Evolutionary conservation across 2,888 invertebrate genomes (phyloP).

Genomic region (Octodonta nipae): DNA sequence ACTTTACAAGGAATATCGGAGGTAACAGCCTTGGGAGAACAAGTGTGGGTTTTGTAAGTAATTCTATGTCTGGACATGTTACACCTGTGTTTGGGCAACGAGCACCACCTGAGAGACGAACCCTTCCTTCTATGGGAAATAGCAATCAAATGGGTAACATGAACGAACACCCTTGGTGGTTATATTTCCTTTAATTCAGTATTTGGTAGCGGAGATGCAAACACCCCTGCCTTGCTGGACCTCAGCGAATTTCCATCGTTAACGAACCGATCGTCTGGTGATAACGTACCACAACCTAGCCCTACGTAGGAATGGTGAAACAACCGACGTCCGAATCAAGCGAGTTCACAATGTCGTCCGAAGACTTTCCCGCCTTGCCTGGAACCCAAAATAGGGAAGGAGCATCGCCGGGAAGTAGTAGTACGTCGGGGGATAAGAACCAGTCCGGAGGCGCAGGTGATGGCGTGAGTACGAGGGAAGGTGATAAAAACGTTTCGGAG

Average conservation of each 20-base stretch:
- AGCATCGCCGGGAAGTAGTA: conserved; percentile 45
- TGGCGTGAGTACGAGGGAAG: too few relatives aligned
- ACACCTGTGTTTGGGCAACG: conserved; percentile 71
- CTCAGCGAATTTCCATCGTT: conserved; percentile 86
- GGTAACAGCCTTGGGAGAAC: conserved; percentile 57
- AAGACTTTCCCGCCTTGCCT: conserved; percentile 98
- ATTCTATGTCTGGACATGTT: conserved; percentile 61
- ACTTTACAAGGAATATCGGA: conserved; percentile 82
- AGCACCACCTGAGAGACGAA: conserved; percentile 65
- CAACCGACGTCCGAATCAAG: conserved; percentile 74
- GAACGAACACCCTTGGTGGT: conserved; percentile 52
- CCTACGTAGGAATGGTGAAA: conserved; percentile 92
- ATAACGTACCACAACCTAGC: conserved; percentile 72
- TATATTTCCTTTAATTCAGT: conserved; percentile 61
- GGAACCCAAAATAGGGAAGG: conserved; percentile 71
- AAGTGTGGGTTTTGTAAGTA: conserved; percentile 51
- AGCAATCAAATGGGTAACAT: conserved; percentile 45
- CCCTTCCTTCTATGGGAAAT: conserved; percentile 38
- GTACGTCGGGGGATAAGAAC: conserved; percentile 20
- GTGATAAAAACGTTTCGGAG: too few relatives aligned
- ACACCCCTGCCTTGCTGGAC: conserved; percentile 75
- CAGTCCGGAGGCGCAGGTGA: conserved; percentile 24
- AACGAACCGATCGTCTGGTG: conserved; percentile 70
- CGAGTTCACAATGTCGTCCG: conserved; percentile 94
- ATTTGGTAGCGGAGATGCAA: conserved; percentile 50